Evolutionary conservation across 2,888 invertebrate species (phyloP).

Genomic region (Caenorhabditis virilis): DNA sequence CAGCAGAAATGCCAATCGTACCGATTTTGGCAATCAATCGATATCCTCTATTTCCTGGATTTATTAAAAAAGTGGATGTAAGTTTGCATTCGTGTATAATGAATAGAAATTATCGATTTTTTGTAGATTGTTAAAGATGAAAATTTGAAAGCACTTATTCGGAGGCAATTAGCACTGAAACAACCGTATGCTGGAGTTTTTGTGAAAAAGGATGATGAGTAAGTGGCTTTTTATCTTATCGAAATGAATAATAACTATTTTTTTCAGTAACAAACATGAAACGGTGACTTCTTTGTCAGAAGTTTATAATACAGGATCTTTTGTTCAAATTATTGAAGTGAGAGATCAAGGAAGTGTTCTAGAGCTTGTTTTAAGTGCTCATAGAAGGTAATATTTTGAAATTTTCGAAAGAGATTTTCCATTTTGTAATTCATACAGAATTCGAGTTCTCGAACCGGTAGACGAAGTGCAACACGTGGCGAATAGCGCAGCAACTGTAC

Average conservation of each 20-base stretch:
- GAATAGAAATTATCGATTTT: neutral
- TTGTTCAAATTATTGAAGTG: slow-evolving; percentile 94
- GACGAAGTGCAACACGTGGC: slow-evolving; percentile 13
- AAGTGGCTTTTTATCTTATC: slow-evolving; percentile 29
- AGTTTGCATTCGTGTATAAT: slow-evolving; percentile 24
- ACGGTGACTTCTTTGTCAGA: slow-evolving; percentile 81
- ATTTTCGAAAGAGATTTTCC: neutral
- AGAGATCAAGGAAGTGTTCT: slow-evolving; percentile 79
- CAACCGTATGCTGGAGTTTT: slow-evolving; percentile 98
- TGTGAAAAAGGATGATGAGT: slow-evolving; percentile 87
- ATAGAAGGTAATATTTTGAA: slow-evolving; percentile 28
- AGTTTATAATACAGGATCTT: slow-evolving; percentile 87
- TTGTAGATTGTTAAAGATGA: slow-evolving; percentile 81
- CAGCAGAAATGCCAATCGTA: slow-evolving; percentile 93
- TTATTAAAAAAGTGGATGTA: slow-evolving; percentile 95
- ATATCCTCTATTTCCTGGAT: slow-evolving; percentile 95
- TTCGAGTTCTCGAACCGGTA: slow-evolving; percentile 33
- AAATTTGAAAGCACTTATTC: slow-evolving; percentile 83
- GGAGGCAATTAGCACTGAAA: slow-evolving; percentile 90
- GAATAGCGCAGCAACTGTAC: neutral
- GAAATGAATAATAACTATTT: neutral
- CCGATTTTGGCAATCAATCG: slow-evolving; percentile 91
- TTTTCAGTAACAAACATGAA: slow-evolving; percentile 43
- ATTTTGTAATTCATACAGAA: slow-evolving; percentile 6
- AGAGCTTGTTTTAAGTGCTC: slow-evolving; percentile 85